Evolutionary conservation across 1,140 invertebrate species (phyloP), one percentile per base, ranked within the genome.

Genomic region (Ceratina japonica): DNA sequence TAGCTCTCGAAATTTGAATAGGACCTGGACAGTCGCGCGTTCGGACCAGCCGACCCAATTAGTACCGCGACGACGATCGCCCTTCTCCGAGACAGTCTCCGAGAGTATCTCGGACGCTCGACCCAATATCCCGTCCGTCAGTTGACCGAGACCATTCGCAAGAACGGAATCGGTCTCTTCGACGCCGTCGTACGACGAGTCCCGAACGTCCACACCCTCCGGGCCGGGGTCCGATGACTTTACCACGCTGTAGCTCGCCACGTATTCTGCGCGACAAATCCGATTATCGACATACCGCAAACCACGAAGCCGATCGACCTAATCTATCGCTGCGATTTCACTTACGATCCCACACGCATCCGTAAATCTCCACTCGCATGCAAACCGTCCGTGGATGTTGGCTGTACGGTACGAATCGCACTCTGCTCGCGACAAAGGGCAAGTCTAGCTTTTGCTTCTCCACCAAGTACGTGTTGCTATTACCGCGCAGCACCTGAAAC

Each of bases 21-120:
- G 92, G 16, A 97, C 93, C 84, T 96, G 94, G 0, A 97, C 83
- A 79, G 94, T 91, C 82, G 94, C 87, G 52, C 91, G 94, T 89
- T 96, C 96, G 78, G 94, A 95, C 97, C 97, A 98, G 12, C 97
- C 98, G 2, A 98, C 95, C 97, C 97, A 98, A 27, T 86, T 87
- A 1, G 75, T 85, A 12, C 51, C 31, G 68, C 75, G 37, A 44
- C 37, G 37, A 7, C 37, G 37, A 44, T 44, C 37, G 37, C 10
- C 5, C 37, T 44, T 44, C 37, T 44, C 37, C 37, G 37, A 44
- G 5, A 8, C 88, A 10, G 86, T 78, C 15, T 88, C 87, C 22
- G 88, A 62, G 44, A 58, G 31, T 44, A 79, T 86, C 75, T 91
- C 89, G 12, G 83, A 85, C 52, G 81, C 80, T 13, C 90, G 90